Conservation (phyloP, 2,113 vertebrate genomes). For the Cryptoleucopteryx plumbea region DNA sequence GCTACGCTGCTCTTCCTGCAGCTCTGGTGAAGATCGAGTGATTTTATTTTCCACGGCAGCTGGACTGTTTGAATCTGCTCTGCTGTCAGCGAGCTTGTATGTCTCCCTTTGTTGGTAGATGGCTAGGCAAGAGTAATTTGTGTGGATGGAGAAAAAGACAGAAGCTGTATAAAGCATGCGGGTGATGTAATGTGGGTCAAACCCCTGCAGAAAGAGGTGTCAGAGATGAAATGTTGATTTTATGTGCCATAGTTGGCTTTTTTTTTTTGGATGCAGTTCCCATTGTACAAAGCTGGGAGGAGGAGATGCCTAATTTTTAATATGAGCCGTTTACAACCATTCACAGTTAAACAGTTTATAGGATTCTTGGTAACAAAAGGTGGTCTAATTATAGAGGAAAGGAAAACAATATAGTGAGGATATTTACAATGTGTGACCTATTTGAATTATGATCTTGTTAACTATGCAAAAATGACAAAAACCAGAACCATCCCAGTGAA, state of each 20-base stretch:
- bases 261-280: neutral
- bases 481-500: slow-evolving; percentile 68
- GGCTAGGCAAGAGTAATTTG: neutral
- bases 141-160: neutral
- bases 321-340: slow-evolving; percentile 69
- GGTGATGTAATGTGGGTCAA: slow-evolving; percentile 21
- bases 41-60: neutral
- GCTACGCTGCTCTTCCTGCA: neutral
- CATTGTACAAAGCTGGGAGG: neutral
- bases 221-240: slow-evolving; percentile 38
- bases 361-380: slow-evolving; percentile 71
- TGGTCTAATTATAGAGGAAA: slow-evolving; percentile 67
- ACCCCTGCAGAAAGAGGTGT: neutral
- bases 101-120: neutral
- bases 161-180: neutral
- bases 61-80: neutral
- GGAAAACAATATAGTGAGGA: slow-evolving; percentile 63
- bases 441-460: slow-evolving; percentile 77
- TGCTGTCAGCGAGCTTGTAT: neutral
- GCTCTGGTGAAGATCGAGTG: neutral
- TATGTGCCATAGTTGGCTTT: neutral
- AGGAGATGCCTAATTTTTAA: slow-evolving; percentile 65
- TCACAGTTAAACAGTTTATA: slow-evolving; percentile 71
- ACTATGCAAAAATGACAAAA: slow-evolving; percentile 74
- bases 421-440: slow-evolving; percentile 76